Evolutionary conservation across 1,140 invertebrate species (phyloP).

Genomic region (Eriocheir sinensis): DNA sequence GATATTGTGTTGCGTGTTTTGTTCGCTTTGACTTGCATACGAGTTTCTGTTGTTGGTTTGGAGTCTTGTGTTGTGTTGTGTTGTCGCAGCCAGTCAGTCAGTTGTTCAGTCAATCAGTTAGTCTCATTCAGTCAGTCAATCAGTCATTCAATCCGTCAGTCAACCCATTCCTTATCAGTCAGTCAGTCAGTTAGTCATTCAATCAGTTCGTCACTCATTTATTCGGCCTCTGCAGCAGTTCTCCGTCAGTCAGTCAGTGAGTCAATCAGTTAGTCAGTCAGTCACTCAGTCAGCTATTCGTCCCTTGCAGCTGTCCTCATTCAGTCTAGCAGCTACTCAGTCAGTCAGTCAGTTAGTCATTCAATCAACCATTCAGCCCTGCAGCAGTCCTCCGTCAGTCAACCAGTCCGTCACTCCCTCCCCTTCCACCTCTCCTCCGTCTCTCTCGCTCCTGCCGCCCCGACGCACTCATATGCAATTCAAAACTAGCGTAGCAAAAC

Average conservation of each 20-base stretch:
- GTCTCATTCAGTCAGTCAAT: too few species aligned
- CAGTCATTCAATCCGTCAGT: too few species aligned
- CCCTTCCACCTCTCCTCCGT: not conserved
- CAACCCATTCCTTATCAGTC: not conserved
- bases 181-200: not conserved
- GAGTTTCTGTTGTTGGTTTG: not conserved
- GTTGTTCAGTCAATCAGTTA: too few species aligned
- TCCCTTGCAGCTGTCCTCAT: not conserved
- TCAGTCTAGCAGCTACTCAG: not conserved
- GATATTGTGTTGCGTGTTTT: not conserved
- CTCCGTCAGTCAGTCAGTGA: not conserved
- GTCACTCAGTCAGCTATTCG: too few species aligned
- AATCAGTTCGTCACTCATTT: not conserved
- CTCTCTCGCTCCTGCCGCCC: not conserved
- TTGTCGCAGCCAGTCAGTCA: not conserved
- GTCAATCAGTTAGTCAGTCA: not conserved
- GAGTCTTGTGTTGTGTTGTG: too few species aligned
- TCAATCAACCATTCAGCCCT: not conserved
- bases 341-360: not conserved
- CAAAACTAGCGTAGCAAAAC: conserved; percentile 66
- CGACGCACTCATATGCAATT: conserved; percentile 64
- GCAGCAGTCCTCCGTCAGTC: not conserved
- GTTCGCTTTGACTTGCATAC: too few species aligned
- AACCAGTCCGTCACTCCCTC: too few species aligned
- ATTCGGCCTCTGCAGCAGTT: not conserved